Percentiles rank a stretch among this genome's conserved stretches.
Conservation (phyloP, 2,888 invertebrate genomes). For the Cybosia mesomella region DNA sequence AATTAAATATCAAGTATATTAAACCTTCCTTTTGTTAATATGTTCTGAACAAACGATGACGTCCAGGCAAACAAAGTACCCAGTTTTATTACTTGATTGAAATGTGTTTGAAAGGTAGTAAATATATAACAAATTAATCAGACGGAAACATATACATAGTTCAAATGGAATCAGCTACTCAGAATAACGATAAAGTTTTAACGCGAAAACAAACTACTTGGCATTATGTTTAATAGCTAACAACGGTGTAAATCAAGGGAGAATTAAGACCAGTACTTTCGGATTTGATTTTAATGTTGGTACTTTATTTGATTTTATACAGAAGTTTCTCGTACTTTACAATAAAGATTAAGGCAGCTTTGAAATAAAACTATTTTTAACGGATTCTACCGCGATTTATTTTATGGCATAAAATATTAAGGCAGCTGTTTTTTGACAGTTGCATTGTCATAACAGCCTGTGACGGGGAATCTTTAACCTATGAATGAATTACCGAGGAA, state of each 20-base stretch:
- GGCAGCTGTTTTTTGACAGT: too few relatives aligned
- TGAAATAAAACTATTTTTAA: too few relatives aligned
- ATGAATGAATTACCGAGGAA: too few relatives aligned
- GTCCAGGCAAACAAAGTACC: too few relatives aligned
- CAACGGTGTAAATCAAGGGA: constrained; percentile 39
- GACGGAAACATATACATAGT: constrained; percentile 32
- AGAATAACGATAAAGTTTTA: constrained; percentile 48
- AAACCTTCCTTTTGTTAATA: background rate
- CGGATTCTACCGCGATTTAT: too few relatives aligned
- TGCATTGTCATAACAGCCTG: too few relatives aligned
- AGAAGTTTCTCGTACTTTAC: background rate
- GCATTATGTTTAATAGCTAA: constrained; percentile 42
- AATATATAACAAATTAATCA: constrained; percentile 10
- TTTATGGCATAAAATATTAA: background rate
- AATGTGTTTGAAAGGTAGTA: background rate
- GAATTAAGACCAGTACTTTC: constrained; percentile 29
- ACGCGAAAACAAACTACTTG: constrained; percentile 41
- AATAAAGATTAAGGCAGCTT: background rate
- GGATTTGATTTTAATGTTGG: constrained; percentile 21
- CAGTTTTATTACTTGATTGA: background rate
- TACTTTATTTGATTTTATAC: constrained; percentile 5
- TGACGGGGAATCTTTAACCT: too few relatives aligned
- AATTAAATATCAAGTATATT: background rate
- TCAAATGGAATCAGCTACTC: constrained; percentile 21
- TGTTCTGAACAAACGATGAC: background rate